Evolutionary conservation across 2,113 vertebrate genomes (phyloP).

Genomic region (Tetraodon nigroviridis): DNA sequence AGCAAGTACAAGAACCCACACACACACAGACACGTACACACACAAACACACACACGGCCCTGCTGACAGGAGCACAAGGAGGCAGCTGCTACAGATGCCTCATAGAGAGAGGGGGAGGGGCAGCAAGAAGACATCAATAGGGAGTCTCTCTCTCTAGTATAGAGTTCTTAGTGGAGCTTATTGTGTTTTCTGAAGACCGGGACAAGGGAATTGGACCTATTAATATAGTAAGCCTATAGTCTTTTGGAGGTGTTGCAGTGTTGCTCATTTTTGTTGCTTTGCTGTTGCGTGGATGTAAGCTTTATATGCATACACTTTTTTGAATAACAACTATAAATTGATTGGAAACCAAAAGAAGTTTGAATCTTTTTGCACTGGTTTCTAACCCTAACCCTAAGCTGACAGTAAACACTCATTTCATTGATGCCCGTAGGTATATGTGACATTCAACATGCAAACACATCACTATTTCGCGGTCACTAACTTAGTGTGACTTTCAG

Average conservation of each 20-base stretch:
- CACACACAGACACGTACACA: constrained; percentile 42
- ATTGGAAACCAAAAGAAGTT: too few species aligned
- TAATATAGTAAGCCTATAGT: constrained; percentile 62
- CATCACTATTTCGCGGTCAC: constrained; percentile 1
- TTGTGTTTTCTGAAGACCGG: constrained; percentile 69
- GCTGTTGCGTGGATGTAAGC: constrained; percentile 4
- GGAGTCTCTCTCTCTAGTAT: constrained; percentile 64
- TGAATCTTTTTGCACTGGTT: not conserved
- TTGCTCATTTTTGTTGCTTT: constrained; percentile 32
- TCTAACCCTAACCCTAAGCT: too few species aligned
- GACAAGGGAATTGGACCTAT: constrained; percentile 52
- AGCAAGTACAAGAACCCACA: too few species aligned
- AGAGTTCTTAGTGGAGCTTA: constrained; percentile 62
- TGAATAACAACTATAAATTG: not conserved
- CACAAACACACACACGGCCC: constrained; percentile 55
- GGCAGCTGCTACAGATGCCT: constrained; percentile 82
- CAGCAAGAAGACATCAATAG: constrained; percentile 72
- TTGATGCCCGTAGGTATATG: not conserved
- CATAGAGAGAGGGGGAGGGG: constrained; percentile 70
- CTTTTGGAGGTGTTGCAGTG: constrained; percentile 34
- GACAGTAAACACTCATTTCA: too few species aligned
- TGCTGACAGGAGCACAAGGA: constrained; percentile 78
- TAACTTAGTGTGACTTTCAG: not conserved
- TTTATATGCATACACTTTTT: not conserved
- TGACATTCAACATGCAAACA: constrained; percentile 14